These are phyloP conservation scores for Sebastiscus tertius DNA, from an alignment of 2,797 vertebrate genomes.

Conservation along the genomic window DNA sequence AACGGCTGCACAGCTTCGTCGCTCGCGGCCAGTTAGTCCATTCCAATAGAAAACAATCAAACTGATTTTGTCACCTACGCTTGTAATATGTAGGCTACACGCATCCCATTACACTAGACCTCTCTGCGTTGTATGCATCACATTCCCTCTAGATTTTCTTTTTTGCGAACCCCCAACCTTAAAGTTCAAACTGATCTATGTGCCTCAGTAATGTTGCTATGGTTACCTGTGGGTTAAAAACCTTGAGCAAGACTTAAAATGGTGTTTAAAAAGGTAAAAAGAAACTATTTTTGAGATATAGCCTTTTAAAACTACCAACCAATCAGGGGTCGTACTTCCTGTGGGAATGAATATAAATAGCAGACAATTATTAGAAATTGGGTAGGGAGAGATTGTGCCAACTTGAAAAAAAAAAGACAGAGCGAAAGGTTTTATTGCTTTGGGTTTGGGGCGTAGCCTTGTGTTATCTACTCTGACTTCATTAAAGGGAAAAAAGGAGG, in stretches of 20 bases:
- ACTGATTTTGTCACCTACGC: too few species aligned
- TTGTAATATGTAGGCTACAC: too few species aligned
- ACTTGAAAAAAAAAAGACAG: slow-evolving; percentile 13
- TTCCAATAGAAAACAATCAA: too few species aligned
- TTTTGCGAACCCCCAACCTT: too few species aligned
- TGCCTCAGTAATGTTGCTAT: background rate
- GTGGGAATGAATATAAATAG: background rate
- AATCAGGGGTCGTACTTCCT: background rate
- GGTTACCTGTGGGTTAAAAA: background rate
- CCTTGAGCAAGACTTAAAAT: background rate
- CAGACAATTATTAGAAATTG: background rate
- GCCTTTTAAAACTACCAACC: background rate
- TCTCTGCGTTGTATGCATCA: too few species aligned
- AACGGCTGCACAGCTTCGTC: too few species aligned
- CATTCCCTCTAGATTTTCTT: too few species aligned
- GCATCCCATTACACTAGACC: too few species aligned
- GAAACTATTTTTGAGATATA: background rate
- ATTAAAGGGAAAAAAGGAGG: slow-evolving; percentile 2
- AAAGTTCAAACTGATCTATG: too few species aligned
- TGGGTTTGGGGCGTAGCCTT: slow-evolving; percentile 45
- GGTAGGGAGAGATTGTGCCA: background rate
- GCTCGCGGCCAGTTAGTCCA: too few species aligned
- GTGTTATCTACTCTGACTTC: slow-evolving; percentile 56
- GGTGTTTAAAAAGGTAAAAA: background rate
- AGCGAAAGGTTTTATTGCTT: slow-evolving; percentile 2